Percentiles rank a stretch among this genome's conserved stretches.
phyloP scores from a whole-genome alignment of 2,113 vertebrate species.

The Tyrannus savana region DNA sequence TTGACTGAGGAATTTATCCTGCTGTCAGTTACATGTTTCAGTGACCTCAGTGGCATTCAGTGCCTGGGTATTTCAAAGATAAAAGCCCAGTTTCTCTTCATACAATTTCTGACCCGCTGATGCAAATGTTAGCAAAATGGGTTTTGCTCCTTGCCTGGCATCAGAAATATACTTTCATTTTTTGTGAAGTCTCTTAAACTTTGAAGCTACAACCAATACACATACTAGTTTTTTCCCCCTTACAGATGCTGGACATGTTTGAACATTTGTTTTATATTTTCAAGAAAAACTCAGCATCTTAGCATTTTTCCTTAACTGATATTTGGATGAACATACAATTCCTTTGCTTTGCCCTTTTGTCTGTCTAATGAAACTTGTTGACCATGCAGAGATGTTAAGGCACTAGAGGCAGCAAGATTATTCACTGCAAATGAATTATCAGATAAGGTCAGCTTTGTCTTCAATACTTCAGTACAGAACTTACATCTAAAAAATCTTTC shows the following conservation, averaged over 20 bases:
- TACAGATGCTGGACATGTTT: not conserved
- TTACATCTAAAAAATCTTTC: not conserved
- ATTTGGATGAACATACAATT: not conserved
- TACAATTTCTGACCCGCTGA: not conserved
- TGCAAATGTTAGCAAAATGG: not conserved
- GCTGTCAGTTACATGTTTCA: not conserved
- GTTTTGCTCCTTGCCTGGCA: not conserved
- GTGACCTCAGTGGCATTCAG: not conserved
- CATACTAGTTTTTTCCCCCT: not conserved
- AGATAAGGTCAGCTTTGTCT: not conserved
- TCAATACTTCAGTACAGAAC: not conserved
- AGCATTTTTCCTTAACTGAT: not conserved
- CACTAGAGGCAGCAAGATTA: not conserved
- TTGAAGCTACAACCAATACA: fast-evolving
- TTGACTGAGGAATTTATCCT: not conserved
- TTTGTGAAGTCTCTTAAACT: not conserved
- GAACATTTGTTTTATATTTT: not conserved
- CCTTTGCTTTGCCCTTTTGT: not conserved
- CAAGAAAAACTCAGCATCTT: not conserved
- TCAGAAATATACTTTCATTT: not conserved
- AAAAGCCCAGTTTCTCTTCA: not conserved
- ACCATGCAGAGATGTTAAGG: not conserved
- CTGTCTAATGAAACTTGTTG: not conserved
- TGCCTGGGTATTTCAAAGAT: not conserved
- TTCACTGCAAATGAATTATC: not conserved